Conservation (phyloP, 2,797 vertebrate species). For the Galagoides demidoff region DNA sequence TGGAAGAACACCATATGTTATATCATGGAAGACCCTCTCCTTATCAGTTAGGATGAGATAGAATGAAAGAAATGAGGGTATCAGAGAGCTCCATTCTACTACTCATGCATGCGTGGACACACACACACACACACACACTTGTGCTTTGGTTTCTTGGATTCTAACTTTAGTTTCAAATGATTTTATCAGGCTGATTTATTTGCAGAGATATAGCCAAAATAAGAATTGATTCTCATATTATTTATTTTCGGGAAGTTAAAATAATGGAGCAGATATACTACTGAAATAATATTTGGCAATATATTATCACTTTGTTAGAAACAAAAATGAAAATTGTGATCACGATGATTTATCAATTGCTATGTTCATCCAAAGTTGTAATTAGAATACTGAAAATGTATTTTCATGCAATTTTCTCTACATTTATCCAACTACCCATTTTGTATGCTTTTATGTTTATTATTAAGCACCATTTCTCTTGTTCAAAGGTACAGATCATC, state of each 20-base stretch:
- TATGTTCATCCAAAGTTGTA: neutral
- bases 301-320: neutral
- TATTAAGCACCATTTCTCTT: neutral
- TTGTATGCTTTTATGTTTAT: neutral
- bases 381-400: neutral
- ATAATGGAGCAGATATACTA: conserved; percentile 1
- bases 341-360: conserved; percentile 13
- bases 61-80: neutral
- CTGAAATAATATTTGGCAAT: neutral
- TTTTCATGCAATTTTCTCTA: neutral
- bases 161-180: neutral
- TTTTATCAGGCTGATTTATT: conserved; percentile 43
- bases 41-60: neutral
- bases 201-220: neutral
- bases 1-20: neutral
- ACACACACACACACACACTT: neutral
- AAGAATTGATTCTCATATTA: conserved; percentile 4
- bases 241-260: conserved; percentile 25
- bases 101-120: neutral
- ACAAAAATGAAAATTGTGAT: neutral
- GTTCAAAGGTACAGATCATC: neutral
- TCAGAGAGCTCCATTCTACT: neutral
- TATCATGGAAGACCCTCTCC: neutral
- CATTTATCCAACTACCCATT: neutral
- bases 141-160: neutral